These are phyloP conservation scores for Lithophane ornitopus DNA, from an alignment of 2,888 invertebrate species.

Conservation along the genomic window DNA sequence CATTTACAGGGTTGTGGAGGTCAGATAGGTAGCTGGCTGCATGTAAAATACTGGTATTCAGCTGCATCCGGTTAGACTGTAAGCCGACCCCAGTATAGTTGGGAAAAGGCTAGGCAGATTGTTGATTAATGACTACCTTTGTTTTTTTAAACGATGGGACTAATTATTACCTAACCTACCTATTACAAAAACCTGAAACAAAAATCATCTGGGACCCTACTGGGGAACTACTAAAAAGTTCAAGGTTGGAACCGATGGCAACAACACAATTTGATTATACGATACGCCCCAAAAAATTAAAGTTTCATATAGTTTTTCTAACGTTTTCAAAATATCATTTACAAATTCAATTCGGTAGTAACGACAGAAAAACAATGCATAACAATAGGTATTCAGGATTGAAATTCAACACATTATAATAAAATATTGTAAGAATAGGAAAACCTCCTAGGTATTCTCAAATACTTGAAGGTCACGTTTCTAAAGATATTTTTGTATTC, in stretches of 20 bases:
- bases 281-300: constrained; percentile 13
- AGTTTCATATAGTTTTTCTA: constrained; percentile 40
- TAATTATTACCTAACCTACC: not conserved
- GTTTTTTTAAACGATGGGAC: not conserved
- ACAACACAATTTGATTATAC: constrained; percentile 25
- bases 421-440: not conserved
- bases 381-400: constrained; percentile 1
- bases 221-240: constrained; percentile 2
- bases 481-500: constrained; percentile 29
- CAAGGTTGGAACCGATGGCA: constrained; percentile 14
- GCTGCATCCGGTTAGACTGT: not conserved
- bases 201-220: not conserved
- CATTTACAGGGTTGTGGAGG: not conserved
- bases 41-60: not conserved
- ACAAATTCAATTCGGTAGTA: constrained; percentile 6
- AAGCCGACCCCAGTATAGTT: not conserved
- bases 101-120: not conserved
- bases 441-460: not conserved
- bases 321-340: not conserved
- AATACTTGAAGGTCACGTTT: constrained; percentile 48
- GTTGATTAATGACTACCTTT: too few species aligned
- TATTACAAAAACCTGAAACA: not conserved
- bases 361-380: constrained; percentile 23
- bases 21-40: too few species aligned
- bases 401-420: constrained; percentile 25